Conservation (phyloP, 2,113 vertebrate species). For the Micromys minutus region DNA sequence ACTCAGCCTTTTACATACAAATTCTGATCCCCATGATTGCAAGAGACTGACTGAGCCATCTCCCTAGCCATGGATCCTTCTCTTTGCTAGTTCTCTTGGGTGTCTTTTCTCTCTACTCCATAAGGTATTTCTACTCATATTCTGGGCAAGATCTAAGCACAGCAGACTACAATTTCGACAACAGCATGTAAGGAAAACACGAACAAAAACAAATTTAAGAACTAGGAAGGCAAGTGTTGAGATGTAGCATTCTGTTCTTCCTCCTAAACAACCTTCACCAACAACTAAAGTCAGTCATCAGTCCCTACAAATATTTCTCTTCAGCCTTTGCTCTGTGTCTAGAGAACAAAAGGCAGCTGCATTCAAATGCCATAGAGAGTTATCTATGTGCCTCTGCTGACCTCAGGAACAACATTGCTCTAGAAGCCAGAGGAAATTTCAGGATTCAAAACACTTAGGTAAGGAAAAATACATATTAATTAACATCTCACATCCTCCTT, state of each 20-base stretch:
- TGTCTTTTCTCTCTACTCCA: not conserved
- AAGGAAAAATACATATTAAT: conserved; percentile 60
- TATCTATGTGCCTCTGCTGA: not conserved
- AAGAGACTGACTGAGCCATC: too few relatives aligned
- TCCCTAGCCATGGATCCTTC: not conserved
- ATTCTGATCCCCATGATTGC: not conserved
- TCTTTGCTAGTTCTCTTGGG: not conserved
- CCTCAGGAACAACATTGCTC: not conserved
- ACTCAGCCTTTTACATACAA: not conserved
- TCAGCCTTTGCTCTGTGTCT: not conserved
- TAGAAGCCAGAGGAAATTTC: conserved; percentile 43
- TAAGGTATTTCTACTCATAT: not conserved
- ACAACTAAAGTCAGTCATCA: not conserved
- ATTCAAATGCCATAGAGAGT: conserved; percentile 14
- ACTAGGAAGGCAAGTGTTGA: not conserved
- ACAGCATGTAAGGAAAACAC: not conserved
- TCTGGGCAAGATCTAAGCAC: not conserved
- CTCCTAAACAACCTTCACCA: too few relatives aligned
- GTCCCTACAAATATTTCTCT: not conserved
- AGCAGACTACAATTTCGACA: not conserved
- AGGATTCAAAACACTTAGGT: conserved; percentile 42
- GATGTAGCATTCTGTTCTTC: not conserved
- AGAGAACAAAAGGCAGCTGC: conserved; percentile 17
- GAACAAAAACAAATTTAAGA: not conserved
- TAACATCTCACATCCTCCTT: conserved; percentile 53